Conservation (phyloP, 2,113 vertebrate species). For the Amphilophus citrinellus region DNA sequence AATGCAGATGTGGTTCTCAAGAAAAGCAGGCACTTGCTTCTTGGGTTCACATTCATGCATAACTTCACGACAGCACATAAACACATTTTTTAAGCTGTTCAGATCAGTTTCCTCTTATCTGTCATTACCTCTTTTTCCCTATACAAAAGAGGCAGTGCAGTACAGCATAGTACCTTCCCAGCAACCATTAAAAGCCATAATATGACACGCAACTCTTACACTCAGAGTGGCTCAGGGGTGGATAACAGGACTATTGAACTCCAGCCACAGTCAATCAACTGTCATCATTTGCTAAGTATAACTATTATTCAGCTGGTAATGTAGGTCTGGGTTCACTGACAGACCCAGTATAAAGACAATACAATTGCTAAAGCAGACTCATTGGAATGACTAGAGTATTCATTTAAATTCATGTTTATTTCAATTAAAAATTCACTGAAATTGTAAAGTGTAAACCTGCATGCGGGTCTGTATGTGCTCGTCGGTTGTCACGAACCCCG, state of each 20-base stretch:
- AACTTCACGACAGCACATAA: not conserved
- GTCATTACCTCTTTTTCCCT: constrained; percentile 17
- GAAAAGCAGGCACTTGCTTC: not conserved
- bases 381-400: not conserved
- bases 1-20: constrained; percentile 17
- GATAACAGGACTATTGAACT: not conserved
- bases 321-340: not conserved
- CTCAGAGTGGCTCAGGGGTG: constrained; percentile 17
- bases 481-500: too few species aligned
- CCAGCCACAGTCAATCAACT: not conserved
- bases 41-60: not conserved
- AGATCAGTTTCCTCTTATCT: not conserved
- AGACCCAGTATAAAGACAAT: not conserved
- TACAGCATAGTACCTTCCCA: constrained; percentile 44
- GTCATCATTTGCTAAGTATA: not conserved
- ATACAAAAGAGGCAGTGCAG: not conserved
- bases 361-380: not conserved
- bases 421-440: too few species aligned
- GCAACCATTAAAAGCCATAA: constrained; percentile 48
- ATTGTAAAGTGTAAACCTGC: too few species aligned
- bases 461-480: too few species aligned
- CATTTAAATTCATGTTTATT: not conserved
- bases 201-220: not conserved
- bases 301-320: not conserved
- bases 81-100: not conserved